A percentile compares a stretch with the other conserved stretches of the same genome.
Conservation (phyloP, 2,888 invertebrate species). For the Galerucella nymphaeae region DNA sequence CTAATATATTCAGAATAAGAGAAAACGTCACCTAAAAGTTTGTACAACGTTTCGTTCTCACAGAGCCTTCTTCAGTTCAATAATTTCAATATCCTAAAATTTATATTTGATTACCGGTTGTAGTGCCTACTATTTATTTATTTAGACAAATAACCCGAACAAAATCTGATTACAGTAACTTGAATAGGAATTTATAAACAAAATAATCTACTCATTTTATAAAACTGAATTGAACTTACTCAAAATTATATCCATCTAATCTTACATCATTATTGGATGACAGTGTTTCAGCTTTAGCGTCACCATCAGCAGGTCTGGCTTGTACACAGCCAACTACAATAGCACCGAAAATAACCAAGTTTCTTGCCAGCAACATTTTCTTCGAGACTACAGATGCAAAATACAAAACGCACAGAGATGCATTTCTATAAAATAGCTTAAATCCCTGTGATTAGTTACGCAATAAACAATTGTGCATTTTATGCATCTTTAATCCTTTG, state of each 20-base stretch:
- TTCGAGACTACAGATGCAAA: slow-evolving; percentile 33
- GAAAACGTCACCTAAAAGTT: too few relatives aligned
- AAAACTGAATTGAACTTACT: slow-evolving; percentile 31
- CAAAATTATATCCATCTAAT: slow-evolving; percentile 42
- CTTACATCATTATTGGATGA: slow-evolving; percentile 40
- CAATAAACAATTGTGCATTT: slow-evolving; percentile 28
- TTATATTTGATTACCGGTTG: too few relatives aligned
- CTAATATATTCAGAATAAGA: too few relatives aligned
- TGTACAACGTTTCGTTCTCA: too few relatives aligned
- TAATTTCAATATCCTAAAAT: too few relatives aligned
- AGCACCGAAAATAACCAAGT: slow-evolving; percentile 28
- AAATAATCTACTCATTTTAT: too few relatives aligned
- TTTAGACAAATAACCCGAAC: too few relatives aligned
- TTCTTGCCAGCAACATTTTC: slow-evolving; percentile 36
- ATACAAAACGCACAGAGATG: slow-evolving; percentile 33
- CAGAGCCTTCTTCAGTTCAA: too few relatives aligned
- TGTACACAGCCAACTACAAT: slow-evolving; percentile 22
- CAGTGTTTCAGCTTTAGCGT: slow-evolving; percentile 38
- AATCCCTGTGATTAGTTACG: slow-evolving; percentile 37
- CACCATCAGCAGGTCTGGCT: slow-evolving; percentile 36
- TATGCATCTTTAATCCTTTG: slow-evolving; percentile 31
- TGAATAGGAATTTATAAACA: too few relatives aligned
- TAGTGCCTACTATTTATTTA: too few relatives aligned
- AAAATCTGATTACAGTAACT: too few relatives aligned
- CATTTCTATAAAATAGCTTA: slow-evolving; percentile 41